Base-by-base conservation (phyloP, 2,113 vertebrate genomes). In the Triplophysa rosa region DNA sequence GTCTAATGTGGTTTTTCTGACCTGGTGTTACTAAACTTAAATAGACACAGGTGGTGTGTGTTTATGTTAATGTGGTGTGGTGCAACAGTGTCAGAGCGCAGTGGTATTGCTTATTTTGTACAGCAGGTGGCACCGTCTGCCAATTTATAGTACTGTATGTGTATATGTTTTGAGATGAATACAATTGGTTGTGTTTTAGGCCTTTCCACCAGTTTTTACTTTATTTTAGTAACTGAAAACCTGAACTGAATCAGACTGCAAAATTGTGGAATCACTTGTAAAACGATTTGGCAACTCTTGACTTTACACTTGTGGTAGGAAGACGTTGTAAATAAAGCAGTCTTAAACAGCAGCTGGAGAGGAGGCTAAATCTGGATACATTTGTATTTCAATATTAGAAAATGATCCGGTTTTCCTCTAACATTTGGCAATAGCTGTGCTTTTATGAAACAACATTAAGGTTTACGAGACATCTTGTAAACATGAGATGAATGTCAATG, bases 51-150 rank as follows among this genome's bases (percentile, higher is more conserved):
- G 16, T 52, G 67, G 14, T 69, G 47, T 7, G 8, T 69, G 16
- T 69, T 52, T 52, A 52, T 52, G 16, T 19, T 17, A 52, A 2
- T 0, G 4, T 52, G 49, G 49, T 52, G 49, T 14, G 6, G 49
- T 54, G 5, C 16, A 63, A 1, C 21, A 63, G n/a, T 45, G 29
- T 42, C 61, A 12, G 37, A 24, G 24, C 19, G 26, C 47, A n/a
- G 26, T 29, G 2, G 17, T 14, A 24, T 61, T n/a, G 17, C 40
- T 61, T 24, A 42, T 66, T 66, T 74, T 80, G 37, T 54, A 26
- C 78, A 83, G 8, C 58, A 79, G 77, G 65, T 79, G 77, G 77
- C 29, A 16, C 58, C 59, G 33, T 79, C 56, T 58, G 6, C 56
- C 49, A 64, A 63, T 26, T 45, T 42, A 64, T 69, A 33, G 3